phyloP scores from a whole-genome alignment of 2,888 invertebrate genomes.

The Zeuzera pyrina region DNA sequence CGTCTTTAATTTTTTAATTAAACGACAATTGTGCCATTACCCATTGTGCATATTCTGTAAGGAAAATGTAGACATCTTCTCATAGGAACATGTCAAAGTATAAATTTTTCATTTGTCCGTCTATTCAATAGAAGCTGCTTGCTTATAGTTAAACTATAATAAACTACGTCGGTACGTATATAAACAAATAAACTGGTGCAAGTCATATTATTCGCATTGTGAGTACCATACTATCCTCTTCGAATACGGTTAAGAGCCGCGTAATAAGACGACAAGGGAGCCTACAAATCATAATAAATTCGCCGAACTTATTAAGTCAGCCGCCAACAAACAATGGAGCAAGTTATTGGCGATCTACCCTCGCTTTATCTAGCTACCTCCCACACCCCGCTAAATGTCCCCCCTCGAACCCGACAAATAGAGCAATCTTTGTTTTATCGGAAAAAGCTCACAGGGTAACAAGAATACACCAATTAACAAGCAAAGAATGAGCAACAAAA shows the following conservation, averaged over 20 bases:
- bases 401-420: conserved; percentile 41
- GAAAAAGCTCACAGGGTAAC: conserved; percentile 54
- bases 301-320: conserved; percentile 68
- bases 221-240: conserved; percentile 26
- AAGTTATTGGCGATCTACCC: conserved; percentile 68
- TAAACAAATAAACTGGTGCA: too few species aligned
- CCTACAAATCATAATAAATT: conserved; percentile 70
- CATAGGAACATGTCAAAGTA: too few species aligned
- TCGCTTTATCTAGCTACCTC: conserved; percentile 49
- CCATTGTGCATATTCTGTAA: too few species aligned
- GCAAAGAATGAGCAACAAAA: conserved; percentile 37
- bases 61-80: too few species aligned
- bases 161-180: too few species aligned
- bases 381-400: conserved; percentile 25
- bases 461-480: conserved; percentile 61
- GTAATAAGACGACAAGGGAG: conserved; percentile 61
- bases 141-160: too few species aligned
- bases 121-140: too few species aligned
- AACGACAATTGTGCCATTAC: too few species aligned
- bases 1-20: too few species aligned
- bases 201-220: too few species aligned
- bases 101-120: neutral
- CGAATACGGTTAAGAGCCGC: conserved; percentile 45
- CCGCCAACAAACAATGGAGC: conserved; percentile 68
- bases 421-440: conserved; percentile 61